Evolutionary conservation across 2,888 invertebrate genomes (phyloP).

Genomic region (Podabrus alpinus): DNA sequence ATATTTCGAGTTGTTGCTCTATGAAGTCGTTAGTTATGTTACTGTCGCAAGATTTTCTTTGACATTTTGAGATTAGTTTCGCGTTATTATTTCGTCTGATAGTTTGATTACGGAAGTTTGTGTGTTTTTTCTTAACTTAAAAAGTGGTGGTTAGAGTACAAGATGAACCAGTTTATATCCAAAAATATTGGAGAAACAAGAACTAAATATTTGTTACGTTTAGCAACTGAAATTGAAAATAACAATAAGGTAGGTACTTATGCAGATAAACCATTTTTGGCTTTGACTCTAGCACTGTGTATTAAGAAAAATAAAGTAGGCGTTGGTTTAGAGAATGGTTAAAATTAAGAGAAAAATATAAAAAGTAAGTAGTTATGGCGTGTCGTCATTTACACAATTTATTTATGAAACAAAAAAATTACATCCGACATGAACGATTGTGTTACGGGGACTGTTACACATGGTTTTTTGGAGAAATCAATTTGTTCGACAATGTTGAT

Average conservation of each 20-base stretch:
- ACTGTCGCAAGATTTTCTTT: background rate
- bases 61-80: background rate
- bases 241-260: background rate
- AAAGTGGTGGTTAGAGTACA: background rate
- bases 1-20: background rate
- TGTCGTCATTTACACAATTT: too few species aligned
- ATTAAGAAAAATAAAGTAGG: too few species aligned
- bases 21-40: background rate
- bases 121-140: background rate
- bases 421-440: too few species aligned
- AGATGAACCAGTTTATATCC: background rate
- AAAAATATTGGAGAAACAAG: background rate
- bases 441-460: too few species aligned
- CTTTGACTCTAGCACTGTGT: too few species aligned
- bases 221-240: background rate
- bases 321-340: too few species aligned
- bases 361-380: too few species aligned
- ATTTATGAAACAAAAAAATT: too few species aligned
- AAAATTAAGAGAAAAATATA: too few species aligned
- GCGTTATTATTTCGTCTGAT: background rate
- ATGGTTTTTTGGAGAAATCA: too few species aligned
- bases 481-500: too few species aligned
- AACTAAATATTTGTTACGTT: background rate
- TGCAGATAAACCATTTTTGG: too few species aligned
- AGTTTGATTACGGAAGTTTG: background rate